Evolutionary conservation across 2,888 invertebrate genomes (phyloP), one percentile per base, ranked within the genome.

Genomic region (Scrobipalpa atriplicella): DNA sequence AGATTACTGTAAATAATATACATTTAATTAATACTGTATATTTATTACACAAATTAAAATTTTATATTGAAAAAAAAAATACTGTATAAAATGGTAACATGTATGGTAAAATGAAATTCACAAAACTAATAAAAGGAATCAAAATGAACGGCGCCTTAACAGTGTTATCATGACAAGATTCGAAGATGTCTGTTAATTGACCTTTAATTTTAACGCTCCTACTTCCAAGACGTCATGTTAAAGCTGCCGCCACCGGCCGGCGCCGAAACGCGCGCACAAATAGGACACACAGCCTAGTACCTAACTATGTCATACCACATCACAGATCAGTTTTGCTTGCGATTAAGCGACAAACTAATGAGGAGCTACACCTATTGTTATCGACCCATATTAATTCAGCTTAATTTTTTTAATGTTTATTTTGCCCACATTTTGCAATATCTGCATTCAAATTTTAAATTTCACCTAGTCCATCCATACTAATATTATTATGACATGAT

Each of bases 261-360:
- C 75, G 75, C 72, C 76, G 75, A 72, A 71, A 72, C n/a, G 73
- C 73, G 79, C 75, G 74, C 77, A 81, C 78, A 76, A 77, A 71
- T 73, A 76, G 74, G 79, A 81, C 75, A 80, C 85, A 84, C 84
- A 85, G 85, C 84, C 85, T 84, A 85, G 86, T 84, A 85, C 83
- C 84, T 89, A 89, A 86, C 85, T 90, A 88, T 84, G 85, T 86
- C 86, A 84, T 87, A 88, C 85, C 87, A n/a, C n/a, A 91, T 91
- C 90, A 91, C 90, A 91, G 90, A 90, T 90, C 83, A 89, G 88
- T 89, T 89, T 90, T 89, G 89, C 87, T 81, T 81, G 84, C 78
- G 72, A 81, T 82, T 83, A 86, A 86, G 83, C 85, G 77, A 78
- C 76, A 81, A 80, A 76, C 77, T 69, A 70, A 79, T 78, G 16